A percentile compares a stretch with the other conserved stretches of the same genome.
Conservation (phyloP, 1,140 invertebrate species). For the Aphidius ervi region DNA sequence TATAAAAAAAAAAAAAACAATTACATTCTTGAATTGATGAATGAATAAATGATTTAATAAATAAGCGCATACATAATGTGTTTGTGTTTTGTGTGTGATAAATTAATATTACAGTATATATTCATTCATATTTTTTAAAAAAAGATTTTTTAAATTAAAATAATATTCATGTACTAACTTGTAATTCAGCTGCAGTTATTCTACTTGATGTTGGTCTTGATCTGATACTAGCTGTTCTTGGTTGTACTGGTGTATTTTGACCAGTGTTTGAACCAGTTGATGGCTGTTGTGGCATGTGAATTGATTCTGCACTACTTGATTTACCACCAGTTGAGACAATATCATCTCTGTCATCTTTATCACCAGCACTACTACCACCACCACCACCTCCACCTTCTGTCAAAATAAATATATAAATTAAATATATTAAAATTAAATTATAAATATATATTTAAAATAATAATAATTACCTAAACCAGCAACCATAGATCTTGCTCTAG, state of each 20-base stretch:
- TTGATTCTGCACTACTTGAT: constrained; percentile 76
- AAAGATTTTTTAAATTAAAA: too few relatives aligned
- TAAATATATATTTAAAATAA: constrained; percentile 4
- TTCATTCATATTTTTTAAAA: not conserved
- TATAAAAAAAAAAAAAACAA: constrained; percentile 19
- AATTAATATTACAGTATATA: not conserved
- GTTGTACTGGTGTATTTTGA: constrained; percentile 60
- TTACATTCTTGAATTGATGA: constrained; percentile 23
- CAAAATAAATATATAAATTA: not conserved
- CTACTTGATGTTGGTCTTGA: constrained; percentile 78
- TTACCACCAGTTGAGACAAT: constrained; percentile 61
- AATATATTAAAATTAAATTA: constrained; percentile 14
- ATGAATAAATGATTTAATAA: not conserved
- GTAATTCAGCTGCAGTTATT: constrained; percentile 83
- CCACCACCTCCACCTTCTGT: too few relatives aligned
- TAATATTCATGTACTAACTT: constrained; percentile 46
- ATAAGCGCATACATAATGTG: constrained; percentile 21
- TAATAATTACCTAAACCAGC: constrained; percentile 65
- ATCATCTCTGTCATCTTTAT: constrained; percentile 66
- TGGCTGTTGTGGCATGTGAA: constrained; percentile 58
- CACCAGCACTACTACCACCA: constrained; percentile 48
- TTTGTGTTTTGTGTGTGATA: constrained; percentile 8
- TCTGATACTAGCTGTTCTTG: constrained; percentile 82
- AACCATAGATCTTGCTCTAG: constrained; percentile 85
- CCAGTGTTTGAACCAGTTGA: constrained; percentile 47